phyloP scores from a whole-genome alignment of 2,113 vertebrate genomes.

The Pteruthius melanotis region DNA sequence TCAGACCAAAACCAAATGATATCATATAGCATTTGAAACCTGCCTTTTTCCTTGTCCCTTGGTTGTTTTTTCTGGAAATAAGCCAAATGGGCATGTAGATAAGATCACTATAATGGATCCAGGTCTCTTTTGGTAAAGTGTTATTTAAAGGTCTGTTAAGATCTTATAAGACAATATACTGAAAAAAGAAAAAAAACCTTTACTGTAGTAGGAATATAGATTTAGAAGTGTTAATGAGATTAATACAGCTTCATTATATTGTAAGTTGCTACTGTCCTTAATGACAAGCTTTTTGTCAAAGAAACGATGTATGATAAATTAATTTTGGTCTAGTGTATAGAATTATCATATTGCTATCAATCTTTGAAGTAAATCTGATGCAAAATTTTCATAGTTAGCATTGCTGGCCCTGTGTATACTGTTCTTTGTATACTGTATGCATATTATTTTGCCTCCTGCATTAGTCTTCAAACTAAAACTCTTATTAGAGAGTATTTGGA shows the following conservation, averaged over 20 bases:
- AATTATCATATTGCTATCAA: slow-evolving; percentile 70
- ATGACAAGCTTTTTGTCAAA: slow-evolving; percentile 72
- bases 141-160: slow-evolving; percentile 70
- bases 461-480: slow-evolving; percentile 73
- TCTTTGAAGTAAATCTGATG: slow-evolving; percentile 67
- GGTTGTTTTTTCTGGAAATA: background rate
- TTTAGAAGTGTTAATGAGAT: slow-evolving; percentile 69
- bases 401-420: slow-evolving; percentile 70
- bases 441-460: slow-evolving; percentile 72
- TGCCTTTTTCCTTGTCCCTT: slow-evolving; percentile 33
- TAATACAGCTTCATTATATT: slow-evolving; percentile 71
- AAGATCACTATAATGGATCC: slow-evolving; percentile 47
- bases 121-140: slow-evolving; percentile 60
- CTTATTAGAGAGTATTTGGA: slow-evolving; percentile 75
- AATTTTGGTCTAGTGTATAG: slow-evolving; percentile 72
- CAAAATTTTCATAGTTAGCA: slow-evolving; percentile 66
- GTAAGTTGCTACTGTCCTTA: slow-evolving; percentile 72
- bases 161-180: slow-evolving; percentile 65
- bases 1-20: slow-evolving; percentile 69
- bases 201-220: slow-evolving; percentile 70
- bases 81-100: slow-evolving; percentile 59
- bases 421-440: slow-evolving; percentile 71
- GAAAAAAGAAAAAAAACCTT: slow-evolving; percentile 4
- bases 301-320: slow-evolving; percentile 70
- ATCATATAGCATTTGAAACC: slow-evolving; percentile 51